phyloP scores from a whole-genome alignment of 2,888 invertebrate species.

The Nasonia oneida region DNA sequence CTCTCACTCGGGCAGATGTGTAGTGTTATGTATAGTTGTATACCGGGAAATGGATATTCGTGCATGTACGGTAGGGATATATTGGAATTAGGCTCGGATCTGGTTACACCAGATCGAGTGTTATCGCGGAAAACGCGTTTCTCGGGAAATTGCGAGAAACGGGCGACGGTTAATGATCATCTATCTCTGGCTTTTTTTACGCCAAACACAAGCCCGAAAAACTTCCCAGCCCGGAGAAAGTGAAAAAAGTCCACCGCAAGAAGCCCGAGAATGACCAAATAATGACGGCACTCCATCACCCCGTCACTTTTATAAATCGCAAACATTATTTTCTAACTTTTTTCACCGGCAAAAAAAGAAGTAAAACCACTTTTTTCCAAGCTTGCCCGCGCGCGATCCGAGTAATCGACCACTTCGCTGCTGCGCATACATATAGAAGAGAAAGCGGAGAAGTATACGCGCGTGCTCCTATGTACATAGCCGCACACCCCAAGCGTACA shows the following conservation, averaged over 20 bases:
- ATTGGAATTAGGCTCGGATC: neutral
- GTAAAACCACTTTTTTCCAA: constrained; percentile 20
- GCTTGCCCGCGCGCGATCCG: too few species aligned
- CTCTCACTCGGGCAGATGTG: constrained; percentile 2
- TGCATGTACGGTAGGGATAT: neutral
- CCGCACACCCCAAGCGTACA: neutral
- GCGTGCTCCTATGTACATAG: constrained; percentile 10
- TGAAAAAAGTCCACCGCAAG: constrained; percentile 7
- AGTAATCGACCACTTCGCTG: neutral
- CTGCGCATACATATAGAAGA: neutral
- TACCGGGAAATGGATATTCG: neutral
- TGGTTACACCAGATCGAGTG: neutral
- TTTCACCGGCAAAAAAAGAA: neutral
- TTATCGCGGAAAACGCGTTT: neutral
- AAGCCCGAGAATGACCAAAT: constrained; percentile 38
- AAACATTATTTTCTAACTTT: constrained; percentile 12
- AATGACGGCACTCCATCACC: constrained; percentile 57
- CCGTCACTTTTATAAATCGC: constrained; percentile 5
- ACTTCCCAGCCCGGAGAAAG: neutral
- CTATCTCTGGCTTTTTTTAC: too few species aligned
- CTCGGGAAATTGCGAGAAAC: neutral
- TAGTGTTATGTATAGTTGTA: neutral
- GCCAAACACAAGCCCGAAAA: neutral
- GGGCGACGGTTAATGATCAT: too few species aligned
- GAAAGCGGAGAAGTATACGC: constrained; percentile 21